Conservation (phyloP, 2,888 invertebrate species). For the Drosophila meridionalis region DNA sequence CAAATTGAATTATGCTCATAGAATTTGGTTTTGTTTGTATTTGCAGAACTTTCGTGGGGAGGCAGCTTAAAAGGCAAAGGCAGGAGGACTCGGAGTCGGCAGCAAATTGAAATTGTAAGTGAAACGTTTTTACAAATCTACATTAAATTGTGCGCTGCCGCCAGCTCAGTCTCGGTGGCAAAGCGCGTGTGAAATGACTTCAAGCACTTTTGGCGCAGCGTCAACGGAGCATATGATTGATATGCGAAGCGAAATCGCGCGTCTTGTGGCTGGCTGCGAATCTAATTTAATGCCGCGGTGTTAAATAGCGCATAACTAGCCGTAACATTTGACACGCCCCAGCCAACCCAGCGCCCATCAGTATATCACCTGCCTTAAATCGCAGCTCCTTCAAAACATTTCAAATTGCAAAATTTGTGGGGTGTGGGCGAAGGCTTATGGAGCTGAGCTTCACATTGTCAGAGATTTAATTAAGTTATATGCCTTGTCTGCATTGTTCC, state of each 20-base stretch:
- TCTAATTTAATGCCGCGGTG: slow-evolving; percentile 28
- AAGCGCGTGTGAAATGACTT: slow-evolving; percentile 45
- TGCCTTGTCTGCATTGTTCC: slow-evolving; percentile 21
- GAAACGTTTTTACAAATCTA: slow-evolving; percentile 44
- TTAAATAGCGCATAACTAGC: slow-evolving; percentile 42
- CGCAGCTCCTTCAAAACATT: slow-evolving; percentile 3
- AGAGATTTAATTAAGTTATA: slow-evolving; percentile 40
- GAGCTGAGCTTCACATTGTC: slow-evolving; percentile 5
- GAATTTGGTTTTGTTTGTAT: slow-evolving; percentile 5
- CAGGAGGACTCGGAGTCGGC: slow-evolving; percentile 3
- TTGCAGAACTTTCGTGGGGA: slow-evolving; percentile 31
- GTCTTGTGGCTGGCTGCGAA: slow-evolving; percentile 22
- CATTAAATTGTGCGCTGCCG: slow-evolving; percentile 55
- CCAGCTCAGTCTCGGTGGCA: slow-evolving; percentile 25
- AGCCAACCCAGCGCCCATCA: neutral
- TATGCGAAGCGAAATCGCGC: slow-evolving; percentile 37
- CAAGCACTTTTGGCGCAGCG: slow-evolving; percentile 24
- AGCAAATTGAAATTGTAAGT: slow-evolving; percentile 57
- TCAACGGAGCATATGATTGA: slow-evolving; percentile 72
- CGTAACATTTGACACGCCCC: neutral
- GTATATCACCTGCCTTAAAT: neutral
- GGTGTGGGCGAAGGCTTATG: neutral
- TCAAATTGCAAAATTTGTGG: neutral
- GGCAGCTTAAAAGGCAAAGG: neutral
- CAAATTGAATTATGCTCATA: slow-evolving; percentile 1